Conservation (phyloP, 2,113 vertebrate genomes). For the Marmota flaviventris region DNA sequence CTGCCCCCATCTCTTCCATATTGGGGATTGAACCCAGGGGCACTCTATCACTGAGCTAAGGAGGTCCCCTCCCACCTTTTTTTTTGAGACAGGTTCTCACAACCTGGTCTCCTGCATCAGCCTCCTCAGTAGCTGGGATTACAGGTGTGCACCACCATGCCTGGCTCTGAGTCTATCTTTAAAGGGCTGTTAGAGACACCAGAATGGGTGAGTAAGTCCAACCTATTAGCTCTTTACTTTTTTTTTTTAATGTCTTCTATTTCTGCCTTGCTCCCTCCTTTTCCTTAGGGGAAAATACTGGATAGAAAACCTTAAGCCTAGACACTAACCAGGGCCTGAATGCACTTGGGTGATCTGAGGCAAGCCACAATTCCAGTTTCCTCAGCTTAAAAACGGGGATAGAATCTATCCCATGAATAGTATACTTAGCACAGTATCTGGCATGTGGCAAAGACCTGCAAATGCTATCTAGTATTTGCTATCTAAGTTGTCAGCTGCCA, state of each 20-base stretch:
- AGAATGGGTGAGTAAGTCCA: conserved; percentile 16
- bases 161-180: no score
- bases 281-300: neutral
- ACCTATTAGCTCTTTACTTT: neutral
- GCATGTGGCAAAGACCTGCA: neutral
- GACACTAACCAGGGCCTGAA: conserved; percentile 1
- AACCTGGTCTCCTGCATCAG: no score
- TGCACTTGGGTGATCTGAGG: neutral
- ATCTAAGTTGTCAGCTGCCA: neutral
- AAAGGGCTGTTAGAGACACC: neutral
- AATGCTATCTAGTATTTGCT: conserved; percentile 39
- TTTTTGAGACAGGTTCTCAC: no score
- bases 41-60: neutral
- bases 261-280: neutral
- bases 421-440: neutral
- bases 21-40: neutral
- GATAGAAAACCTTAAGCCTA: neutral
- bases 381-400: conserved; percentile 1
- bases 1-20: neutral
- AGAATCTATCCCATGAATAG: neutral
- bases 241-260: neutral
- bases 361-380: conserved; percentile 46
- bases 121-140: no score
- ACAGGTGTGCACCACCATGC: no score
- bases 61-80: neutral